Evolutionary conservation across 2,113 vertebrate genomes (phyloP).

Genomic region (Himantopus leucocephalus): DNA sequence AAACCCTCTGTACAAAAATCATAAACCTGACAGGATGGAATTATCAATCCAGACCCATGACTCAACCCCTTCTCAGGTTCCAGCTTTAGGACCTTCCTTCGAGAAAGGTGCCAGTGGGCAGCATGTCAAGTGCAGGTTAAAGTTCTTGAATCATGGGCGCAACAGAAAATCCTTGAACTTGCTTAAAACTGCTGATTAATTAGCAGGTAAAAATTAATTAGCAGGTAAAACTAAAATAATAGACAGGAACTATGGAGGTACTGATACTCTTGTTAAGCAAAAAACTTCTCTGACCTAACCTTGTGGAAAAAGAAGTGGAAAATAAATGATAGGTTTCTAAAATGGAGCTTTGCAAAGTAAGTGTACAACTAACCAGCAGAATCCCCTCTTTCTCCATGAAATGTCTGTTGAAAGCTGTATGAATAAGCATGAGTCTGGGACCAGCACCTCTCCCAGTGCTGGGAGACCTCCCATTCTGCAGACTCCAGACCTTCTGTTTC

Average conservation of each 20-base stretch:
- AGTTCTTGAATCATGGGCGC: neutral
- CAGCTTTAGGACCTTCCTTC: neutral
- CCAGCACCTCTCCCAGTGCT: neutral
- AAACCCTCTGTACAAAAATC: neutral
- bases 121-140: neutral
- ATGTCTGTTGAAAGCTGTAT: neutral
- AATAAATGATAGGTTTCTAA: neutral
- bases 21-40: neutral
- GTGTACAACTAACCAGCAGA: neutral
- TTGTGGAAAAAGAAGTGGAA: neutral
- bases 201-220: neutral
- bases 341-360: neutral
- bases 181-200: neutral
- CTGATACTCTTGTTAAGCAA: neutral
- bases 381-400: neutral
- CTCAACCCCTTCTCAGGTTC: neutral
- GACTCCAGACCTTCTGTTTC: neutral
- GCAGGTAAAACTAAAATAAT: neutral
- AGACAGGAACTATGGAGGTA: neutral
- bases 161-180: neutral
- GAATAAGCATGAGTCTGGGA: neutral
- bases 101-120: neutral
- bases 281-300: neutral
- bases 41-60: neutral
- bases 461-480: neutral